Evolutionary conservation across 1,140 invertebrate species (phyloP).

Genomic region (Sweltsa coloradensis): DNA sequence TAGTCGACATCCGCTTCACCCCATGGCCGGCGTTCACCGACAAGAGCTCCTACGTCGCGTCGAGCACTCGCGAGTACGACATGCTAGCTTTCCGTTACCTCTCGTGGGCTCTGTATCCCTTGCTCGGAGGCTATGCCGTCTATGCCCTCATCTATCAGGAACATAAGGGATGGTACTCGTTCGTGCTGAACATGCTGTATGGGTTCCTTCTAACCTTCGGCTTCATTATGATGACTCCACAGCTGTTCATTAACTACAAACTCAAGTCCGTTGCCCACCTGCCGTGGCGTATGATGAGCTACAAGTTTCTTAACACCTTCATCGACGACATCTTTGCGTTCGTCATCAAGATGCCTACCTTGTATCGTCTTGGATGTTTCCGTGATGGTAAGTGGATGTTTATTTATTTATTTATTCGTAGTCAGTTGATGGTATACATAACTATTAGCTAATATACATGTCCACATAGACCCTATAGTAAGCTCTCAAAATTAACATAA

Average conservation of each 20-base stretch:
- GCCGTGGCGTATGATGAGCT: conserved; percentile 98
- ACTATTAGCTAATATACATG: too few species aligned
- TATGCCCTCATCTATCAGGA: conserved; percentile 97
- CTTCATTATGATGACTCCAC: conserved; percentile 99
- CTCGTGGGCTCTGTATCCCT: conserved; percentile 89
- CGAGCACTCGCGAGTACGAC: conserved; percentile 91
- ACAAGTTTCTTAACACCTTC: conserved; percentile 99
- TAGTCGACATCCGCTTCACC: conserved; percentile 53
- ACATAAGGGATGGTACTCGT: conserved; percentile 96
- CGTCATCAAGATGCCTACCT: conserved; percentile 98
- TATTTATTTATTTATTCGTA: too few species aligned
- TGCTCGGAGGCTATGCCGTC: conserved; percentile 81
- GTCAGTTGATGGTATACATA: too few species aligned
- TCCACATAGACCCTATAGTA: too few species aligned
- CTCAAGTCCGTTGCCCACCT: conserved; percentile 97
- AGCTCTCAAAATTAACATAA: too few species aligned
- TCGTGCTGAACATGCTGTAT: conserved; percentile 85
- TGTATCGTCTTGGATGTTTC: conserved; percentile 92
- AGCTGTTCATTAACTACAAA: conserved; percentile 99
- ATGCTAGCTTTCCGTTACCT: conserved; percentile 92
- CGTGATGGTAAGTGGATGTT: conserved; percentile 65
- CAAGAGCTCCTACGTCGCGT: conserved; percentile 94
- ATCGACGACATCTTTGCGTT: conserved; percentile 99
- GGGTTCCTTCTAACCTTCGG: conserved; percentile 97
- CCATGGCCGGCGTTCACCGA: conserved; percentile 75